Conservation (phyloP, 2,113 vertebrate genomes). For the Taxidea taxus region DNA sequence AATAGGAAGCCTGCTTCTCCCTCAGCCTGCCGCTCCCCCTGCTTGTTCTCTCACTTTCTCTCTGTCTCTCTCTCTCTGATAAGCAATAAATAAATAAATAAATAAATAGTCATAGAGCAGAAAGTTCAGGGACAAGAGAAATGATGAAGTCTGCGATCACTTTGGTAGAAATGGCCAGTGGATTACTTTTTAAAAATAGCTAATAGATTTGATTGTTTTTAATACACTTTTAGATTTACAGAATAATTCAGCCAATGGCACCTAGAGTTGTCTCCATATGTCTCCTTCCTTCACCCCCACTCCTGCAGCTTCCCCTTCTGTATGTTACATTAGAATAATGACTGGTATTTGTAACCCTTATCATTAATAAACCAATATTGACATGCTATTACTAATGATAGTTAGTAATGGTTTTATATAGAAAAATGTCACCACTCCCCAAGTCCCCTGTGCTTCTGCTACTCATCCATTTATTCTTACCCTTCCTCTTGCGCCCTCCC, state of each 20-base stretch:
- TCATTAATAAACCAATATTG: neutral
- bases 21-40: too few species aligned
- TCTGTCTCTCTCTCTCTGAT: too few species aligned
- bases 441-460: neutral
- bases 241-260: neutral
- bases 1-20: too few species aligned
- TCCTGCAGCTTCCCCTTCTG: neutral
- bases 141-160: neutral
- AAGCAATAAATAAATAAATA: too few species aligned
- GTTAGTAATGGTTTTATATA: neutral
- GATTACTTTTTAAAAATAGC: neutral
- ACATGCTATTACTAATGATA: neutral
- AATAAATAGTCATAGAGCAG: neutral
- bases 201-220: neutral
- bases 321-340: neutral
- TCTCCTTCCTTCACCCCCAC: neutral
- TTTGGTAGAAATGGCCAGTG: neutral
- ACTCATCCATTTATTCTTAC: neutral
- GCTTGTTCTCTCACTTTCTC: too few species aligned
- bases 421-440: neutral
- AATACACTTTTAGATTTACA: neutral
- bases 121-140: neutral
- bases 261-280: neutral
- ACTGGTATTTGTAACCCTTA: neutral
- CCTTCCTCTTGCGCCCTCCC: neutral